Conservation (phyloP, 2,797 vertebrate species). For the Thripadectes ignobilis region DNA sequence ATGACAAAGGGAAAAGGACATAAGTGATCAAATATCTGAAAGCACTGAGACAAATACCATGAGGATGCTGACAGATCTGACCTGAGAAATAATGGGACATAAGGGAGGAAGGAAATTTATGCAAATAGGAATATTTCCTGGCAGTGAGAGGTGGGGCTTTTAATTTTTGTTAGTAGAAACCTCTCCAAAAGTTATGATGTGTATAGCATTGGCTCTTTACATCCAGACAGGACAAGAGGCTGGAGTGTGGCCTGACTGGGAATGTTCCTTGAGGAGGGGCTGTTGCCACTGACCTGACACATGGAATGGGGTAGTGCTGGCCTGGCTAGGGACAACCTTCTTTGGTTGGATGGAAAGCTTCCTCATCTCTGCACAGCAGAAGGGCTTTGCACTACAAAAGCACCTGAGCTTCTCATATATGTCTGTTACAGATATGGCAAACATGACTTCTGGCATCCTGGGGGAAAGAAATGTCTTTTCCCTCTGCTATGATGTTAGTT, state of each 20-base stretch:
- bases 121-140: background rate
- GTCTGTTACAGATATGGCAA: background rate
- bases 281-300: background rate
- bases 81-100: background rate
- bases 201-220: background rate
- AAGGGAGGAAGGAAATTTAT: background rate
- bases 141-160: background rate
- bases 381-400: background rate
- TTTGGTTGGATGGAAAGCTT: background rate
- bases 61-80: background rate
- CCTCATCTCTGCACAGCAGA: background rate
- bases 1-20: background rate
- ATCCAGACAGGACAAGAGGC: background rate
- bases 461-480: background rate
- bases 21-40: background rate
- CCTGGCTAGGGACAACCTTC: background rate
- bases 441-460: background rate
- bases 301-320: background rate
- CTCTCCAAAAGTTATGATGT: accelerated
- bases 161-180: background rate
- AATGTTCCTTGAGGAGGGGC: background rate
- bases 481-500: background rate
- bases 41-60: background rate
- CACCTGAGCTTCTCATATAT: background rate
- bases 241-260: accelerated